Evolutionary conservation across 2,797 vertebrate genomes (phyloP), one percentile per base, ranked within the genome.

Genomic region (Streptopelia turtur): DNA sequence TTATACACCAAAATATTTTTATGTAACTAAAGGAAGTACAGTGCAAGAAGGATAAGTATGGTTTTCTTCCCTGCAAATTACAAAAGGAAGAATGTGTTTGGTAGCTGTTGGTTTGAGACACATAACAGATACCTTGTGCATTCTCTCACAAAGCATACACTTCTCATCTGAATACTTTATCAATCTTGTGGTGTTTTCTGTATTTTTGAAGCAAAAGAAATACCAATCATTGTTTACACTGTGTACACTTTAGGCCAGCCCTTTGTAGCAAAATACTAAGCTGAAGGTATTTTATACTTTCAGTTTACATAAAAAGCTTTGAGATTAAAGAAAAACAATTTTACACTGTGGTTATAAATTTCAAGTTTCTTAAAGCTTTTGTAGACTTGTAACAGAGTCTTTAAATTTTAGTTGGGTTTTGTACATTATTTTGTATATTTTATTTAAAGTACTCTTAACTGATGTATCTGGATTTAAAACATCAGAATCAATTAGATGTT

Each of bases 301-400:
- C 97, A 96, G 97, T 96, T 98, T 98, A 94, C 97, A 96, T 97
- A 96, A 97, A 97, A 97, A 98, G 97, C 97, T 98, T 98, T 98
- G 98, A 98, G 97, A 97, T 98, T 97, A 98, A 98, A 97, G 96
- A 97, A 95, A 98, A 98, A 97, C 96, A 96, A 97, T 98, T 98
- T 98, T 98, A 98, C 98, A 98, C 98, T 98, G 97, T 98, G 98
- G 97, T 98, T 98, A 98, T 98, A 90, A 97, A 98, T 97, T 98
- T 98, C 97, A 98, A 98, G 97, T 98, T 98, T 98, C 98, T 98
- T 98, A 98, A 98, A 98, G 97, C 97, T 98, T 98, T 98, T 98
- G 96, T 98, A 98, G 98, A 98, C 97, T 98, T 98, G 98, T 97
- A 97, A 98, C 96, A 97, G 84, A 98, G 97, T 98, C 97, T 98